Evolutionary conservation across 2,888 invertebrate species (phyloP).

Genomic region (Tiliacea citrago): DNA sequence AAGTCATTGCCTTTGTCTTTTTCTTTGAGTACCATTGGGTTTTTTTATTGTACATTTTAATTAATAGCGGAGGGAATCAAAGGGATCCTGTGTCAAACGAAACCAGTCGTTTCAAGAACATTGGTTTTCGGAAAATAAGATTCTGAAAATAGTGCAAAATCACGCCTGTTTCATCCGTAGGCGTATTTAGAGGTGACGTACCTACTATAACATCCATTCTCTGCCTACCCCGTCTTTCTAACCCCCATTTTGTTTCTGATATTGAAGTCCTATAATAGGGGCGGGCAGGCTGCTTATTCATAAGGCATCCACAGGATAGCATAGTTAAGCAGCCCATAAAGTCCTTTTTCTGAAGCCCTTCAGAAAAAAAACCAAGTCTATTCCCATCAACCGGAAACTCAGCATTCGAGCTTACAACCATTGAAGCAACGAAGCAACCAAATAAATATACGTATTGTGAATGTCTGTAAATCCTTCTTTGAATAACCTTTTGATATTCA

Average conservation of each 20-base stretch:
- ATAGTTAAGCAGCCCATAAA: no score
- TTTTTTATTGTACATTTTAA: slow-evolving; percentile 50
- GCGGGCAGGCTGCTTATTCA: no score
- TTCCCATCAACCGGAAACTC: no score
- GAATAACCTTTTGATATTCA: slow-evolving; percentile 46
- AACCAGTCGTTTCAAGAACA: neutral
- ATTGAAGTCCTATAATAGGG: neutral
- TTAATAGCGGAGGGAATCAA: slow-evolving; percentile 46
- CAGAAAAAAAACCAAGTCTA: neutral
- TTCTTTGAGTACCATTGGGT: slow-evolving; percentile 30
- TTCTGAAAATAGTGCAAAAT: neutral
- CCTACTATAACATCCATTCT: no score
- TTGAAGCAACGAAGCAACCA: neutral
- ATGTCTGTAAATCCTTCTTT: slow-evolving; percentile 1
- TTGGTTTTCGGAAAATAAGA: neutral
- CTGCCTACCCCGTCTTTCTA: neutral
- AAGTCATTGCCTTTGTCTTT: slow-evolving; percentile 49
- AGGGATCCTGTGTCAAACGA: slow-evolving; percentile 8
- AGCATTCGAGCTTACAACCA: neutral
- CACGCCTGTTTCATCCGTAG: no score
- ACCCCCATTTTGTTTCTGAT: neutral
- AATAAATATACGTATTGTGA: neutral
- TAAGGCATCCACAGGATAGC: no score
- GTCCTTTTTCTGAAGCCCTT: no score
- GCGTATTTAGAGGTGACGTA: no score